Percentiles rank a stretch among this genome's conserved stretches.
Conservation (phyloP, 2,113 vertebrate genomes). For the Xyrauchen texanus region DNA sequence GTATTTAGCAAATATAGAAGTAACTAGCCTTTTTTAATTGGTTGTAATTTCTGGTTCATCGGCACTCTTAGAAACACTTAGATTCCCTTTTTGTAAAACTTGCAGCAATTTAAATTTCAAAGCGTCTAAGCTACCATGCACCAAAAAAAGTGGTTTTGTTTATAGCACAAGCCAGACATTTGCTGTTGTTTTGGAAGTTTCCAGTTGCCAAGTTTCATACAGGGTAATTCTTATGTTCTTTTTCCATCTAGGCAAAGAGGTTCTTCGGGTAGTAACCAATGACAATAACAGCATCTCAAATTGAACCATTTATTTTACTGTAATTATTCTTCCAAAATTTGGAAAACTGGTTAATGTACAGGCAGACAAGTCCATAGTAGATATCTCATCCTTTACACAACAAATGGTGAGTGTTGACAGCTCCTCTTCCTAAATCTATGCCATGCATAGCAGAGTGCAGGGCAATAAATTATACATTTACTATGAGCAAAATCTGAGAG, state of each 20-base stretch:
- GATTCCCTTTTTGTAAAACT: background rate
- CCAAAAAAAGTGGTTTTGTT: conserved; percentile 35
- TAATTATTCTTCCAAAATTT: conserved; percentile 76
- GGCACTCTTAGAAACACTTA: background rate
- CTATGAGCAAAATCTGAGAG: conserved; percentile 7
- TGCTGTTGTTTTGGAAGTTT: conserved; percentile 30
- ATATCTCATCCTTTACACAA: conserved; percentile 84
- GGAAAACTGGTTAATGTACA: conserved; percentile 77
- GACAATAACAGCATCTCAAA: conserved; percentile 74
- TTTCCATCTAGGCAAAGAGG: conserved; percentile 69
- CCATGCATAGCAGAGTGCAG: conserved; percentile 15
- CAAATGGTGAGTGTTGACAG: conserved; percentile 77
- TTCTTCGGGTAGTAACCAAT: conserved; percentile 82
- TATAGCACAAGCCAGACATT: conserved; percentile 22
- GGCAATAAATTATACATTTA: conserved; percentile 38
- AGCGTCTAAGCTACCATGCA: conserved; percentile 1
- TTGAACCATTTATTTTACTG: conserved; percentile 77
- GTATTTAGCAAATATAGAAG: conserved; percentile 5
- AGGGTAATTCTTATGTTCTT: conserved; percentile 17
- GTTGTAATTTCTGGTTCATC: background rate
- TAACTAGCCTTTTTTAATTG: background rate
- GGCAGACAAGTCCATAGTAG: conserved; percentile 71
- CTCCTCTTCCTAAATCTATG: background rate
- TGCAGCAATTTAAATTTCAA: conserved; percentile 13
- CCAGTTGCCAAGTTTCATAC: conserved; percentile 30